Conservation (phyloP, 1,140 invertebrate genomes). For the Aphis gossypii region DNA sequence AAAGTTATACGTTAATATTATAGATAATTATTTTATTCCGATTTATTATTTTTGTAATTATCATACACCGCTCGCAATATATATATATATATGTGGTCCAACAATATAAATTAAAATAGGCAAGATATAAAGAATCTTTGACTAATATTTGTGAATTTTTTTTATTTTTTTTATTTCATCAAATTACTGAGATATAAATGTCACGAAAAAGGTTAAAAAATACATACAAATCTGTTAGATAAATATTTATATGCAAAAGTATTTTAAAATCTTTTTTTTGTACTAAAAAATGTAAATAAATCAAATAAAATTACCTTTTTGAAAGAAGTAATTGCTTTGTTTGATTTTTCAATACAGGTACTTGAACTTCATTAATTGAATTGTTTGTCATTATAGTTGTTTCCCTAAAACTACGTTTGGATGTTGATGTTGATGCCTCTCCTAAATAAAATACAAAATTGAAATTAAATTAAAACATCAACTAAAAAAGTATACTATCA, state of each 20-base stretch:
- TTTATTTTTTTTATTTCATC: background rate
- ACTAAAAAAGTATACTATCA: too few relatives aligned
- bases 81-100: too few relatives aligned
- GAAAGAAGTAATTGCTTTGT: conserved; percentile 16
- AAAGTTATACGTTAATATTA: too few relatives aligned
- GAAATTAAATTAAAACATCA: too few relatives aligned
- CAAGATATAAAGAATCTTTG: conserved; percentile 20
- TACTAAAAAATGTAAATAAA: conserved; percentile 6
- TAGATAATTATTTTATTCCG: too few relatives aligned
- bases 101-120: background rate
- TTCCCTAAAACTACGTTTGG: too few relatives aligned
- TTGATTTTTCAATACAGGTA: background rate
- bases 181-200: conserved; percentile 4
- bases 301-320: conserved; percentile 28
- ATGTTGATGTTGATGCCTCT: too few relatives aligned
- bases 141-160: conserved; percentile 14
- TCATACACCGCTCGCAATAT: too few relatives aligned
- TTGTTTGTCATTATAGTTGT: too few relatives aligned
- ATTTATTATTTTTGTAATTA: too few relatives aligned
- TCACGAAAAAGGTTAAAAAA: conserved; percentile 20
- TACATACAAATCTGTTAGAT: background rate
- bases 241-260: background rate
- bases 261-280: background rate
- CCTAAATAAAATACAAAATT: too few relatives aligned
- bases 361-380: conserved; percentile 15